phyloP scores from a whole-genome alignment of 2,113 vertebrate genomes.

The Accipiter virgatus region DNA sequence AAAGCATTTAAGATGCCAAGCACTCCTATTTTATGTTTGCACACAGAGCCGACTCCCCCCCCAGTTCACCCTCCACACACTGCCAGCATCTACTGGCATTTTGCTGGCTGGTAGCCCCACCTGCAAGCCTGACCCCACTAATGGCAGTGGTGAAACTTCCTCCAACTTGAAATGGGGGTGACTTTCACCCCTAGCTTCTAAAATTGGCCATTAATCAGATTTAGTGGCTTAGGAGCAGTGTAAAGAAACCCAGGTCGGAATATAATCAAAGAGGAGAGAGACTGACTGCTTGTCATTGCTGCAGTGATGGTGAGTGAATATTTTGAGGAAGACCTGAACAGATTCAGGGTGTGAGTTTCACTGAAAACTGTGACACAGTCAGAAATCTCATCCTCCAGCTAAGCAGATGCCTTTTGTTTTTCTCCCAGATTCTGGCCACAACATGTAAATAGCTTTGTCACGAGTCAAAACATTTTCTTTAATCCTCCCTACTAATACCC shows the following conservation, averaged over 20 bases:
- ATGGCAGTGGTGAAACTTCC: not conserved
- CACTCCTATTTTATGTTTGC: not conserved
- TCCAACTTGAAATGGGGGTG: not conserved
- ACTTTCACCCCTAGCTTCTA: slow-evolving; percentile 37
- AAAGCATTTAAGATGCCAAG: not conserved
- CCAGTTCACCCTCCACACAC: not conserved
- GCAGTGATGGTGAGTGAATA: not conserved
- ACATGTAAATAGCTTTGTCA: not conserved
- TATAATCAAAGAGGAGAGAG: not conserved
- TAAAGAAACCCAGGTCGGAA: not conserved
- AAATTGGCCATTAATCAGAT: slow-evolving; percentile 44
- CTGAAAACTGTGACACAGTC: not conserved
- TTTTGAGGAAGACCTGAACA: not conserved
- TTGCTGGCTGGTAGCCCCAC: not conserved
- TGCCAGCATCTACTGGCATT: rapidly evolving
- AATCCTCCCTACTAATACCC: slow-evolving; percentile 50
- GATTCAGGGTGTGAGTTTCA: not conserved
- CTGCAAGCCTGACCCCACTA: not conserved
- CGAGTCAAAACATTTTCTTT: slow-evolving; percentile 16
- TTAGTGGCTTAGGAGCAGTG: not conserved
- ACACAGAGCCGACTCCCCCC: not conserved
- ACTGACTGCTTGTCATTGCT: not conserved
- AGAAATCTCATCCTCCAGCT: not conserved
- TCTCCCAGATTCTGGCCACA: not conserved
- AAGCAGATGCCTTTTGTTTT: not conserved